Evolutionary conservation across 2,888 invertebrate genomes (phyloP).

Genomic region (Cataglyphis livida): DNA sequence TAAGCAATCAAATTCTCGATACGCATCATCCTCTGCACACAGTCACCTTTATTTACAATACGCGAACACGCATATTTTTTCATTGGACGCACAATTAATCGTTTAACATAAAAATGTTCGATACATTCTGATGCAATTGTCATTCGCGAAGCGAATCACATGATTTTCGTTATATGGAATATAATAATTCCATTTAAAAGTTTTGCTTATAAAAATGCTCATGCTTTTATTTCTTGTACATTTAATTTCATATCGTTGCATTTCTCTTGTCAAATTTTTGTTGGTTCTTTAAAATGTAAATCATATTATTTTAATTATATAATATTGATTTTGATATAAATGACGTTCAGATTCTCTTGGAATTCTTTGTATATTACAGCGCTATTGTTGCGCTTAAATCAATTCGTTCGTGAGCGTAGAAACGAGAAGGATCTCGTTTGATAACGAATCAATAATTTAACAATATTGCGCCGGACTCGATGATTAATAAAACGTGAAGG

Average conservation of each 20-base stretch:
- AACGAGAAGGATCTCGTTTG: conserved; percentile 22
- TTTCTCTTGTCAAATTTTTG: background rate
- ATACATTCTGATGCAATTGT: background rate
- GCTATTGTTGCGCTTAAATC: conserved; percentile 4
- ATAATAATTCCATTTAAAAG: background rate
- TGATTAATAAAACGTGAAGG: conserved; percentile 39
- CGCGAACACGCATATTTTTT: conserved; percentile 1
- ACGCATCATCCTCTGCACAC: conserved; percentile 74
- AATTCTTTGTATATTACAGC: conserved; percentile 1
- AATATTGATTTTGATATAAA: background rate
- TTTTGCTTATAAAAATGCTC: background rate
- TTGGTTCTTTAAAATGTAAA: background rate
- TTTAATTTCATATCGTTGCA: conserved; percentile 3
- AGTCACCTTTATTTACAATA: conserved; percentile 23
- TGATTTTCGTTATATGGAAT: background rate
- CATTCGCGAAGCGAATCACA: background rate
- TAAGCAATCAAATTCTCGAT: conserved; percentile 75
- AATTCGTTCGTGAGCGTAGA: conserved; percentile 20
- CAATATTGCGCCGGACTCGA: conserved; percentile 7
- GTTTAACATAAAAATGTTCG: conserved; percentile 2
- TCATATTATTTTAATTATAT: conserved; percentile 13
- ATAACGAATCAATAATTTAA: conserved; percentile 46
- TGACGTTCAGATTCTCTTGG: background rate
- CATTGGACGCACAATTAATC: conserved; percentile 2
- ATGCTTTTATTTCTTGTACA: background rate